Percentiles rank a stretch among this genome's conserved stretches.
Evolutionary conservation across 2,888 invertebrate species (phyloP).

Genomic region (Synanthedon formicaeformis): DNA sequence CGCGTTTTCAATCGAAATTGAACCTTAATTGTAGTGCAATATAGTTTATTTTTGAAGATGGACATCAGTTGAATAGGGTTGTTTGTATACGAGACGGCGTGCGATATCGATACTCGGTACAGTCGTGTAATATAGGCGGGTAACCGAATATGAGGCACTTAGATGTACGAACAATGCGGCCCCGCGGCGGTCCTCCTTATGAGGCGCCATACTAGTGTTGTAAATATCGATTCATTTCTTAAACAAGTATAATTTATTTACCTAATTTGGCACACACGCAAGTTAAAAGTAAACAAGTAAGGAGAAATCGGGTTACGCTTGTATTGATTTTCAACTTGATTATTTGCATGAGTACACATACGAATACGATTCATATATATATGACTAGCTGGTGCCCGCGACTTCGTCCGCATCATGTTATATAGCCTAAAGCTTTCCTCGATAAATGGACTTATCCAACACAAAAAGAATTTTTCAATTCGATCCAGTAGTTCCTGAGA

Average conservation of each 20-base stretch:
- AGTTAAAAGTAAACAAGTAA: too few relatives aligned
- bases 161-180: conserved; percentile 54
- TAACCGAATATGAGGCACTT: conserved; percentile 68
- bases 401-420: too few relatives aligned
- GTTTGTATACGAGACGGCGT: conserved; percentile 13
- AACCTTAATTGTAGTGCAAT: conserved; percentile 7
- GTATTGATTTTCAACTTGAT: too few relatives aligned
- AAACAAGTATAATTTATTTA: neutral
- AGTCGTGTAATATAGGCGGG: conserved; percentile 53
- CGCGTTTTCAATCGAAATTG: conserved; percentile 10
- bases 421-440: too few relatives aligned
- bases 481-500: too few relatives aligned
- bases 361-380: too few relatives aligned
- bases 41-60: conserved; percentile 13
- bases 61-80: conserved; percentile 19
- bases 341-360: too few relatives aligned
- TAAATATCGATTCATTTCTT: neutral
- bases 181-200: conserved; percentile 47
- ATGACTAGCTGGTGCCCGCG: too few relatives aligned
- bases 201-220: conserved; percentile 56
- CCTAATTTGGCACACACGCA: too few relatives aligned
- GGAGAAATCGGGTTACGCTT: too few relatives aligned
- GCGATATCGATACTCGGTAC: conserved; percentile 53
- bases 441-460: too few relatives aligned
- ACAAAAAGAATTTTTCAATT: too few relatives aligned